Percentiles rank a stretch among this genome's conserved stretches.
Evolutionary conservation across 2,113 vertebrate species (phyloP).

Genomic region (Callopanchax toddi): DNA sequence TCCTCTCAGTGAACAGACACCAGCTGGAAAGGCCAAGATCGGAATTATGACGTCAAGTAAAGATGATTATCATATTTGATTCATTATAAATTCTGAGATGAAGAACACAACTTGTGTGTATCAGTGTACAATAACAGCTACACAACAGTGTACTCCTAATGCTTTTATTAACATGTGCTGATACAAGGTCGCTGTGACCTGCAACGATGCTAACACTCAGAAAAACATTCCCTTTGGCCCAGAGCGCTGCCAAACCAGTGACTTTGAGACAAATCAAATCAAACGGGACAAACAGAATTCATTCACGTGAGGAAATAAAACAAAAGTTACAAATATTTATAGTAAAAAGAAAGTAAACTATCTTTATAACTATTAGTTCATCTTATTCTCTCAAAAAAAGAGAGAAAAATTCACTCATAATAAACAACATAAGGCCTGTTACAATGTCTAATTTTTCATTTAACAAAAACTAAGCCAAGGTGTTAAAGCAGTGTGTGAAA

Average conservation of each 20-base stretch:
- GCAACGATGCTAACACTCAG: conserved; percentile 73
- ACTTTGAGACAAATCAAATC: conserved; percentile 32
- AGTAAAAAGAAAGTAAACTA: not conserved
- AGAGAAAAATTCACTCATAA: not conserved
- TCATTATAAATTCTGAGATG: conserved; percentile 34
- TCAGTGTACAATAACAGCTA: conserved; percentile 11
- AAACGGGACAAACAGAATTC: conserved; percentile 44
- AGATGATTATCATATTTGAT: conserved; percentile 32
- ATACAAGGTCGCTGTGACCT: conserved; percentile 77
- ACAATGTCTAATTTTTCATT: not conserved
- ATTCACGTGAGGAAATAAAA: conserved; percentile 57
- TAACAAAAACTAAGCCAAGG: not conserved
- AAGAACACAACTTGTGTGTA: conserved; percentile 28
- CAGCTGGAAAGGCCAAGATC: conserved; percentile 45
- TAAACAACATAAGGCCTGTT: not conserved
- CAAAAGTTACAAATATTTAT: conserved; percentile 14
- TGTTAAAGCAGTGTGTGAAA: not conserved
- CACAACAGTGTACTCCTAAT: conserved; percentile 53
- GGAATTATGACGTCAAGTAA: too few species aligned
- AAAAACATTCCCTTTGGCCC: conserved; percentile 73
- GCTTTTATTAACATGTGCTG: conserved; percentile 80
- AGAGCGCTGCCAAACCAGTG: conserved; percentile 73
- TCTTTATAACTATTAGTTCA: not conserved
- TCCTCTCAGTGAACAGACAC: conserved; percentile 46
- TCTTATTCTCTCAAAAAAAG: not conserved